Evolutionary conservation across 2,113 vertebrate genomes (phyloP).

Genomic region (Phrynocephalus versicolor): DNA sequence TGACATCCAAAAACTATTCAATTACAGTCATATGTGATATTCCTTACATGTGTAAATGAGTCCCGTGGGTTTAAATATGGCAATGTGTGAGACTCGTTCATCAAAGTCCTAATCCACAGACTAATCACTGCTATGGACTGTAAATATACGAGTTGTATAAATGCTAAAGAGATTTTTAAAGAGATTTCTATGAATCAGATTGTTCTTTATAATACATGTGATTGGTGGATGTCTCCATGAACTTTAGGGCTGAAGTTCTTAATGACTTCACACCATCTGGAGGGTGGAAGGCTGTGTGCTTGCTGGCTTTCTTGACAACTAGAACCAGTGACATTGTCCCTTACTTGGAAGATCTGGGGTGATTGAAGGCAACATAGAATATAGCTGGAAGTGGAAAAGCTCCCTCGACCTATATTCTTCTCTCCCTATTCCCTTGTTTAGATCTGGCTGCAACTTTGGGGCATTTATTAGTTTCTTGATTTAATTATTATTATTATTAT

Average conservation of each 20-base stretch:
- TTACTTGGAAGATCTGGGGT: too few relatives aligned
- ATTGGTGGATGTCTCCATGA: neutral
- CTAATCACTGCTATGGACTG: neutral
- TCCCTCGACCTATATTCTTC: too few relatives aligned
- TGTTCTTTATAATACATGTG: neutral
- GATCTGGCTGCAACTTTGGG: too few relatives aligned
- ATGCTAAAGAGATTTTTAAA: neutral
- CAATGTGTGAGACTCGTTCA: neutral
- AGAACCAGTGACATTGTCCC: too few relatives aligned
- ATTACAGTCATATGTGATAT: neutral
- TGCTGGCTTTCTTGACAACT: too few relatives aligned
- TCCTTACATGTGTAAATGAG: neutral
- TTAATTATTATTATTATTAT: too few relatives aligned
- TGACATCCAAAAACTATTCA: neutral
- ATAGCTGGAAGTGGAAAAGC: too few relatives aligned
- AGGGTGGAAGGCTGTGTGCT: too few relatives aligned
- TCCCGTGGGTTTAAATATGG: neutral
- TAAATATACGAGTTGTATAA: neutral
- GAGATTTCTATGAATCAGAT: too few relatives aligned
- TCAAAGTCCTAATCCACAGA: neutral
- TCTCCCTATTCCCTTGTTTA: too few relatives aligned
- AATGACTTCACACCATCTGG: neutral
- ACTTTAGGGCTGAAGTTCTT: neutral
- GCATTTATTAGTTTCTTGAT: too few relatives aligned
- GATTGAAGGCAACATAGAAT: too few relatives aligned